Conservation (phyloP, 2,888 invertebrate species). For the Drepanosiphum platanoidis region DNA sequence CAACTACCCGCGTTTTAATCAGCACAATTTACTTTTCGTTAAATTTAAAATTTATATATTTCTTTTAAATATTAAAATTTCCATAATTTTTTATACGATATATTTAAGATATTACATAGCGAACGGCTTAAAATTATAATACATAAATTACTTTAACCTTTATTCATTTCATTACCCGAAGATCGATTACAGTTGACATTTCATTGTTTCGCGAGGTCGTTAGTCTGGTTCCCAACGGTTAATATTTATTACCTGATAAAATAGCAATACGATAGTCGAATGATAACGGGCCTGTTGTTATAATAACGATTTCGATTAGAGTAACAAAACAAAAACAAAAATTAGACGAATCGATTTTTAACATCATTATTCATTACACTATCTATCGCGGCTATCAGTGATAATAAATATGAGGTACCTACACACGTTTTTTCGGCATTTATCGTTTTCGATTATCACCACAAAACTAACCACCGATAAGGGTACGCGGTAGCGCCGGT, state of each 20-base stretch:
- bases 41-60: too few species aligned
- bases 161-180: not conserved
- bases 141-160: not conserved
- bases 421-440: too few species aligned
- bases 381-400: not conserved
- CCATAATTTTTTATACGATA: not conserved
- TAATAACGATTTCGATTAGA: not conserved
- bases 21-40: too few species aligned
- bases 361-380: not conserved
- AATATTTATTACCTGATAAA: not conserved
- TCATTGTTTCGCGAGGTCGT: slow-evolving; percentile 14
- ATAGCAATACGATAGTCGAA: not conserved
- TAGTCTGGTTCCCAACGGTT: slow-evolving; percentile 1
- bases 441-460: too few species aligned
- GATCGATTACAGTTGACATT: not conserved
- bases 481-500: too few species aligned
- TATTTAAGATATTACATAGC: not conserved
- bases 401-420: not conserved
- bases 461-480: too few species aligned
- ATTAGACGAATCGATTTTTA: not conserved
- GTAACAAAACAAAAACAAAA: not conserved
- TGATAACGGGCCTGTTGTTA: not conserved
- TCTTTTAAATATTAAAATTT: too few species aligned
- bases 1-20: too few species aligned
- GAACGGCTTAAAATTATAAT: not conserved